Evolutionary conservation across 2,888 invertebrate species (phyloP).

Genomic region (Nysson spinosus): DNA sequence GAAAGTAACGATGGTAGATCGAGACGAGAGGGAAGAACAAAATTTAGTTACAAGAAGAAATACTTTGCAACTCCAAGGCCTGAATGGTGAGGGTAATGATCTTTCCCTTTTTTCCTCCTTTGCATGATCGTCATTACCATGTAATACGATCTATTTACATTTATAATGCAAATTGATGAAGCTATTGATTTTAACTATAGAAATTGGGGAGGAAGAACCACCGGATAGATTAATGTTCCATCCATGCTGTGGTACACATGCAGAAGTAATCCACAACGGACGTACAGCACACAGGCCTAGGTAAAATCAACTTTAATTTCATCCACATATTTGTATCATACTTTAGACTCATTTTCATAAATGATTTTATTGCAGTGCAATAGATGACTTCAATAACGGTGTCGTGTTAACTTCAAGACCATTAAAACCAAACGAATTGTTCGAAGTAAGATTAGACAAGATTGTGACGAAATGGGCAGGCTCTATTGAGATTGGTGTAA

Average conservation of each 20-base stretch:
- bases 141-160: not conserved
- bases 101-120: not conserved
- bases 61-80: conserved; percentile 79
- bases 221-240: conserved; percentile 90
- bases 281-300: conserved; percentile 95
- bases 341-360: not conserved
- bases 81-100: conserved; percentile 66
- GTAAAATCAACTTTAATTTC: conserved; percentile 79
- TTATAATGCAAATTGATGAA: no score
- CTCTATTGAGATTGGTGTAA: conserved; percentile 95
- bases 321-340: not conserved
- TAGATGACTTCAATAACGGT: conserved; percentile 96
- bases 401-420: conserved; percentile 93
- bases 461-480: conserved; percentile 97
- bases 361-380: conserved; percentile 81
- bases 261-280: conserved; percentile 93
- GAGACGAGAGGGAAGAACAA: conserved; percentile 88
- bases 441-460: conserved; percentile 93
- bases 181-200: conserved; percentile 35
- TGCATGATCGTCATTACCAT: not conserved
- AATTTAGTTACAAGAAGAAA: conserved; percentile 85
- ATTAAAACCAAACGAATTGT: conserved; percentile 91
- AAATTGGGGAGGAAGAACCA: conserved; percentile 72
- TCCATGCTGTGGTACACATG: conserved; percentile 94
- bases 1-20: conserved; percentile 91